Evolutionary conservation across 1,140 invertebrate genomes (phyloP), one percentile per base, ranked within the genome.

Genomic region (Druon quercuslanigerum): DNA sequence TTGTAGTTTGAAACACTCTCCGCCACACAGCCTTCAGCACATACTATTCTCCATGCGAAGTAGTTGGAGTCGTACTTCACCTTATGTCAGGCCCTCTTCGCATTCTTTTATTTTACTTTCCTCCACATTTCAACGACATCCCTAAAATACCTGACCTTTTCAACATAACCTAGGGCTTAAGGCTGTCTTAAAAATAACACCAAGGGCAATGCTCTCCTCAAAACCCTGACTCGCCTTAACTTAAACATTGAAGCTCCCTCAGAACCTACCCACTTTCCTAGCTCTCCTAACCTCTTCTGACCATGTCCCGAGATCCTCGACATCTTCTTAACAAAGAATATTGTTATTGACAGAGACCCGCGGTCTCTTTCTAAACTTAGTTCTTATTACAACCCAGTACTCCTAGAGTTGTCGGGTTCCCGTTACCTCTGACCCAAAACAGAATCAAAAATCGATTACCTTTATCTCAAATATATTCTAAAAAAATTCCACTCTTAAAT

Each of bases 321-420:
- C 19, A 73, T 79, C 3, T 73, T 76, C 51, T 1, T 79, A 17
- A 79, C 74, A 12, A 79, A 76, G 50, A 50, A 71, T 20, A 16
- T 73, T 17, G 14, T n/a, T 0, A 54, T 76, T 9, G n/a, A 17
- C 12, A 54, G 14, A 20, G 70, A 76, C 25, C 71, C 78, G 4
- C 56, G 50, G 50, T 14, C 14, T 12, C 0, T 73, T 1, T 19
- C 19, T 11, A 2, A 8, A 1, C 71, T 76, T 5, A 76, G 50
- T 51, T 79, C 74, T 6, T 57, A 79, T 33, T 75, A 76, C 50
- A 57, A n/a, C n/a, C n/a, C n/a, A n/a, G n/a, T n/a, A n/a, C n/a
- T n/a, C n/a, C n/a, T n/a, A n/a, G n/a, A n/a, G 40, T 8, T 78
- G 3, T 20, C 66, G 6, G 14, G 13, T 17, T 8, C 2, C 5